Evolutionary conservation across 2,113 vertebrate genomes (phyloP), one percentile per base, ranked within the genome.

Genomic region (Sinocyclocheilus rhinocerous): DNA sequence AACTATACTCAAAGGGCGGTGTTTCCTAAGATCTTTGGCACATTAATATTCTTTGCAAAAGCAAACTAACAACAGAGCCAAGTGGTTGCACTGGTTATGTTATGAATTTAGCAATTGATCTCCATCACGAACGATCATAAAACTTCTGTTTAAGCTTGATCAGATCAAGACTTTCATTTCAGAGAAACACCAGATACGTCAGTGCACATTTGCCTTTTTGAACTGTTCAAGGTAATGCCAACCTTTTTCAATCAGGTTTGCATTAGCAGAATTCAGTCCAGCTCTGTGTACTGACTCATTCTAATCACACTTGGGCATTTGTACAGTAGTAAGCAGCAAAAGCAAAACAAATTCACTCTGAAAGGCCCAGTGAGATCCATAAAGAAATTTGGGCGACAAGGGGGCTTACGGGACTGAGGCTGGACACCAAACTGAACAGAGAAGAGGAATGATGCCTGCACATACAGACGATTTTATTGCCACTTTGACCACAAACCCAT

Each of bases 341-440:
- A 22, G 33, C 33, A 39, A 73, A 16, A 50, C 42, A 50, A 26
- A 76, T 78, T 78, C 76, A 36, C 48, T 57, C 4, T 36, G 36
- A 39, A 80, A 80, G 29, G 18, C 33, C 77, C 11, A 42, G 10
- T 45, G 39, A 82, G 80, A 67, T 4, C 24, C 24, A 52, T 50
- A 69, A 81, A 81, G 79, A 81, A 52, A 24, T 16, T 82, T 69
- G 36, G 59, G 61, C 20, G 63, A 82, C 80, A 82, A 82, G 42
- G 63, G 63, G 8, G 26, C 69, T 67, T 67, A 39, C 7, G 36
- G 79, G 36, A 48, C 26, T 39, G 77, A 79, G 77, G 78, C 33
- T 18, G 78, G 57, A 81, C 33, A 81, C 29, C 26, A 79, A 79
- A 36, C 36, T 33, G 6, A 55, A 79, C 26, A 22, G 29, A 59